These are phyloP conservation scores for Dromococcyx pavoninus DNA, from an alignment of 2,797 vertebrate genomes.

Conservation along the genomic window DNA sequence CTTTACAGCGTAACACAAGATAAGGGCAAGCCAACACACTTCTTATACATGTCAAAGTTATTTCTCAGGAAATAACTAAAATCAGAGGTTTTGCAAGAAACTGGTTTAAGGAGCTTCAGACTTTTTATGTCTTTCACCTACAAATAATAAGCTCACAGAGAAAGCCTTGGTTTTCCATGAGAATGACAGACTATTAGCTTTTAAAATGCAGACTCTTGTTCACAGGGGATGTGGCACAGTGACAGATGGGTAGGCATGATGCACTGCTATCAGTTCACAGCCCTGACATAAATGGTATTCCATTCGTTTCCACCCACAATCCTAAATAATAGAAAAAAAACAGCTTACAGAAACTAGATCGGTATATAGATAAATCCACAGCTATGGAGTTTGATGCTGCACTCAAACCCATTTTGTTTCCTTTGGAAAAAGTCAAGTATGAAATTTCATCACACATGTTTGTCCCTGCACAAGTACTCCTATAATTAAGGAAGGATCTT, in stretches of 20 bases:
- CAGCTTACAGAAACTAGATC: not conserved
- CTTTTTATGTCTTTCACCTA: not conserved
- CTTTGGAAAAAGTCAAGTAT: not conserved
- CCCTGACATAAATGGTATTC: not conserved
- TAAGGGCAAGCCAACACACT: not conserved
- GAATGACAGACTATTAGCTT: not conserved
- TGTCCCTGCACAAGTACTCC: not conserved
- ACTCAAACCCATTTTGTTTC: not conserved
- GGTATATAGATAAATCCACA: not conserved
- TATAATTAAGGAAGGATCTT: slow-evolving; percentile 5
- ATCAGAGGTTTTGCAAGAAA: not conserved
- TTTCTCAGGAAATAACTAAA: not conserved
- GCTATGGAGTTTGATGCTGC: not conserved
- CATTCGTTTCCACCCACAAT: not conserved
- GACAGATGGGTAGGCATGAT: not conserved
- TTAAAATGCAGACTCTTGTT: not conserved
- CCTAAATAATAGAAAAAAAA: not conserved
- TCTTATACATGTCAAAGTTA: not conserved
- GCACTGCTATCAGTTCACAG: not conserved
- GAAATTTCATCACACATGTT: not conserved
- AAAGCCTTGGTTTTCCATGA: not conserved
- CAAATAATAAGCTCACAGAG: not conserved
- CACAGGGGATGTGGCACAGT: not conserved
- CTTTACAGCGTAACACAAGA: not conserved
- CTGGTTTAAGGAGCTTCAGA: not conserved